Evolutionary conservation across 2,888 invertebrate genomes (phyloP), one percentile per base, ranked within the genome.

Genomic region (Linnaemya tessellans): DNA sequence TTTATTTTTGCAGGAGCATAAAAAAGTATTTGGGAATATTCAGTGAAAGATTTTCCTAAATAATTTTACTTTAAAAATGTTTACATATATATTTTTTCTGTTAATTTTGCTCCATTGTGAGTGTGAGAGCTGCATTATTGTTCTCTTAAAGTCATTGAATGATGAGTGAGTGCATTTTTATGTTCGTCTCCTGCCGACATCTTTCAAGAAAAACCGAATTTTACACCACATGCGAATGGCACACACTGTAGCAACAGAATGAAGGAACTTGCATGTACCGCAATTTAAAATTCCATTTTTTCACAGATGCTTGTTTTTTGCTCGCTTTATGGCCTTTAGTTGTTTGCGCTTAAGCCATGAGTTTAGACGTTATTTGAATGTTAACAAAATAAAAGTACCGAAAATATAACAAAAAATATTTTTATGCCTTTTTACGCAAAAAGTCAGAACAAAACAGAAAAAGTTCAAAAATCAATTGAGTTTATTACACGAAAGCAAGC

Each of bases 331-430:
- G 77, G 56, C 77, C 70, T 75, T 82, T 65, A 82, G 85, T 85
- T 85, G 82, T 75, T 82, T 58, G 70, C 79, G 49, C 41, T 85
- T 54, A 54, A 82, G 80, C 75, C 82, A 70, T 30, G 85, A 71
- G 70, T 80, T 75, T 82, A 79, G 85, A 85, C 85, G 85, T 80
- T 75, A 68, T 65, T 75, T 75, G 51, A 68, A 62, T 58, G 71
- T 43, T 71, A 30, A 51, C 54, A 30, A 30, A 58, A 65, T 4
- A 65, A 58, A 75, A 71, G 18, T 41, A 20, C 1, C 4, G 18
- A 75, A 56, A 58, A 25, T 10, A 25, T n/a, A 43, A 64, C 20
- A 54, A 67, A 46, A 38, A 46, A 38, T 38, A 18, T 25, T 64
- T n/a, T 41, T 46, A 7, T 64, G 30, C 8, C 35, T 25, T 60